Conservation (phyloP, 2,797 vertebrate genomes). For the Harpagifer antarcticus region DNA sequence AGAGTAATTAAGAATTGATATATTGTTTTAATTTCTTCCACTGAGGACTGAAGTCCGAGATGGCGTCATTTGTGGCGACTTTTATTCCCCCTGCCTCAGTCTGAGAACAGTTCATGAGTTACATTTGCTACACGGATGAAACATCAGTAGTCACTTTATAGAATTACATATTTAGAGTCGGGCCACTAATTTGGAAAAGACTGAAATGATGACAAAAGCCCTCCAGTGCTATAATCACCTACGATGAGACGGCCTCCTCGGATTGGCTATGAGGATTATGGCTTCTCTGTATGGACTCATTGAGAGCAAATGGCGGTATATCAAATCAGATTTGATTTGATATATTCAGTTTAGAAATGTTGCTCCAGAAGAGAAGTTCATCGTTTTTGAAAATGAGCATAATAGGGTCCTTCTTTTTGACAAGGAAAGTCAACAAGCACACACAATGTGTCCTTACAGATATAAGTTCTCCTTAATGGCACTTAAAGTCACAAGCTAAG, state of each 20-base stretch:
- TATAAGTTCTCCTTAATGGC: not conserved
- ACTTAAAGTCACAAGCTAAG: not conserved
- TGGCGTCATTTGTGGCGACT: not conserved
- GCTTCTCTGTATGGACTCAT: slow-evolving; percentile 18
- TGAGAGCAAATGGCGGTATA: slow-evolving; percentile 13
- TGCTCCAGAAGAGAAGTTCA: not conserved
- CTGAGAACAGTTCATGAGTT: not conserved
- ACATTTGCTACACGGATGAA: slow-evolving; percentile 14
- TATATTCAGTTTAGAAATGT: slow-evolving; percentile 10
- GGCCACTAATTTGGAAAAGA: slow-evolving; percentile 35
- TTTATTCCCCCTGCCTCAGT: not conserved
- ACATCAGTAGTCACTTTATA: slow-evolving; percentile 20
- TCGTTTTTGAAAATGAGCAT: too few relatives aligned
- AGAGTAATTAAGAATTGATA: not conserved
- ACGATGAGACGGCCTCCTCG: slow-evolving; percentile 32
- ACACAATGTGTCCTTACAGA: not conserved
- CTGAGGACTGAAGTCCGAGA: not conserved
- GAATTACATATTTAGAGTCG: slow-evolving; percentile 12
- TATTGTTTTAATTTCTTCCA: not conserved
- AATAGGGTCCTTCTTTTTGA: too few relatives aligned
- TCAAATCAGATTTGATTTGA: slow-evolving; percentile 28
- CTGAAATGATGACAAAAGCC: slow-evolving; percentile 32
- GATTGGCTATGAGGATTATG: slow-evolving; percentile 21
- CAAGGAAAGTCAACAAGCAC: not conserved
- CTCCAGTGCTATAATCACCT: slow-evolving; percentile 29